Percentiles rank a stretch among this genome's conserved stretches.
These are phyloP conservation scores for Drosophila dives DNA, from an alignment of 2,888 invertebrate genomes.

Conservation along the genomic window DNA sequence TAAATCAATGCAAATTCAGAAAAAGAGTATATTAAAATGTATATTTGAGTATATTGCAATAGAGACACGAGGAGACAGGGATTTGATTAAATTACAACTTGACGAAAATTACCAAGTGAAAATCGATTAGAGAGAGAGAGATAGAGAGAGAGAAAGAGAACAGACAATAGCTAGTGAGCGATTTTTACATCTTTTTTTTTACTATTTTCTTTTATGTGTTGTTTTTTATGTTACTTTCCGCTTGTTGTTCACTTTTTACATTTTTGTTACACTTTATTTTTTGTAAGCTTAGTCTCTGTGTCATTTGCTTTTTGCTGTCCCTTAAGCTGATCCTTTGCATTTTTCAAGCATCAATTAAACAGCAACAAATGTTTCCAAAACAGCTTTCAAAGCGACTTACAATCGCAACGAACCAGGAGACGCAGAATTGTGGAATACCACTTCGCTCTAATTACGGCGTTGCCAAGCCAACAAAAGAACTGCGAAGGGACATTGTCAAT, in stretches of 20 bases:
- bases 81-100: slow-evolving; percentile 2
- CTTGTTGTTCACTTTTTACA: slow-evolving; percentile 53
- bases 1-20: slow-evolving; percentile 8
- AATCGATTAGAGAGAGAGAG: slow-evolving; percentile 36
- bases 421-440: slow-evolving; percentile 1
- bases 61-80: neutral
- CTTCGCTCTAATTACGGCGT: slow-evolving; percentile 42
- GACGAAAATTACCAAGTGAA: slow-evolving; percentile 44
- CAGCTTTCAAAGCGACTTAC: slow-evolving; percentile 13
- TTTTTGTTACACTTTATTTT: slow-evolving; percentile 33
- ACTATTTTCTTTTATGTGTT: neutral
- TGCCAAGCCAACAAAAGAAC: slow-evolving; percentile 27
- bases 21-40: neutral
- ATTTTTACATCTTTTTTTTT: neutral
- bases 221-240: slow-evolving; percentile 24
- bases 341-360: slow-evolving; percentile 66
- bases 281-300: slow-evolving; percentile 12
- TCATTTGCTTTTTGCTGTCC: slow-evolving; percentile 33
- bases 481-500: slow-evolving; percentile 22
- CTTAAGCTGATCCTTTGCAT: slow-evolving; percentile 47
- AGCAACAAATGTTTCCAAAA: slow-evolving; percentile 44
- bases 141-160: neutral
- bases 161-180: neutral
- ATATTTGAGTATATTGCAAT: neutral
- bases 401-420: neutral